Conservation (phyloP, 2,888 invertebrate species). For the Nephrocerus scutellatus region DNA sequence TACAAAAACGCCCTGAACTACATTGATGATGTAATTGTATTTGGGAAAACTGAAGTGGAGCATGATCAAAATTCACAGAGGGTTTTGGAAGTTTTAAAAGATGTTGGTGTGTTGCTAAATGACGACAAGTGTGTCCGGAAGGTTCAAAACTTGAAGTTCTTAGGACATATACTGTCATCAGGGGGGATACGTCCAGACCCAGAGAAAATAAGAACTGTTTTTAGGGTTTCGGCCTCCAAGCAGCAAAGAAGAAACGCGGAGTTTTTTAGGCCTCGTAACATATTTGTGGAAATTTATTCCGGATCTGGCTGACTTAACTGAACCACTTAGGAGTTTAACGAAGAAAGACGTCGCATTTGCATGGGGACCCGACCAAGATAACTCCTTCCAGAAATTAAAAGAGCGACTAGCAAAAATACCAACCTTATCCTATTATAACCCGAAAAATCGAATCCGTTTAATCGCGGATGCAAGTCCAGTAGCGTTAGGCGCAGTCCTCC, state of each 20-base stretch:
- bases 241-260: constrained; percentile 30
- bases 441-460: constrained; percentile 26
- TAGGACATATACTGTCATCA: constrained; percentile 17
- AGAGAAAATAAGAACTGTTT: constrained; percentile 24
- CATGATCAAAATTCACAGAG: constrained; percentile 26
- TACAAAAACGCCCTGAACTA: constrained; percentile 31
- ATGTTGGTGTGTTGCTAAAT: constrained; percentile 28
- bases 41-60: constrained; percentile 27
- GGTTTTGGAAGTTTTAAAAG: constrained; percentile 22
- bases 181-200: constrained; percentile 21
- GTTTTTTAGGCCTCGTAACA: constrained; percentile 34
- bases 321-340: constrained; percentile 25
- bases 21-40: constrained; percentile 26
- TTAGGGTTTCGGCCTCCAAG: constrained; percentile 25
- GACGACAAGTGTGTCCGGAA: constrained; percentile 26
- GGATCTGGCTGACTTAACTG: constrained; percentile 14
- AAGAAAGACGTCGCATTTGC: constrained; percentile 26
- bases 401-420: constrained; percentile 5
- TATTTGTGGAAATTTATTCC: constrained; percentile 27
- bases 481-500: constrained; percentile 30
- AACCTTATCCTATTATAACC: constrained; percentile 29
- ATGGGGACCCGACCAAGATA: constrained; percentile 29
- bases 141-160: constrained; percentile 13
- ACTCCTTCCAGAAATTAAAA: constrained; percentile 29
- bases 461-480: constrained; percentile 37